Base-by-base conservation (phyloP, 53 echinoderm and acorn worm species). In the Apostichopus leukothele region DNA sequence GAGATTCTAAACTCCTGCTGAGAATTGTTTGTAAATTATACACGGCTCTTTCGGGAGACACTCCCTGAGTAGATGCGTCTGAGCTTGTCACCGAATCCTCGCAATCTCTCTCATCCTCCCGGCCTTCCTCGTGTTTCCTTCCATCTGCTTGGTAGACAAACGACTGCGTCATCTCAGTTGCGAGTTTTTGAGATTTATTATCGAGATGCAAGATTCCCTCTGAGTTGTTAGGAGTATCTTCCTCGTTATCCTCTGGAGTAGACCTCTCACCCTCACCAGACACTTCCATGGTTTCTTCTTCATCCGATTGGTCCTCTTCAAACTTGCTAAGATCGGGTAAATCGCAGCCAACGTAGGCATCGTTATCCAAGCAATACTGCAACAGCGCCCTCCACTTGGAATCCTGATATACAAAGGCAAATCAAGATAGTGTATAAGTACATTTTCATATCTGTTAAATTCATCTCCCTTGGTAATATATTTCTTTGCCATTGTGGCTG, bases 301-400 rank as follows among this genome's bases (percentile, higher is more conserved):
- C 74, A 75, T 87, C 88, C 3, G 51, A 7, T 19, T 52, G 52
- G 11, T 89, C 88, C 1, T 74, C 83, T 78, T 86, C 83, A 85
- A 23, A 85, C 11, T 85, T 9, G 18, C 63, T 68, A 50, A 95
- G 27, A n/a, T 89, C 68, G 19, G 99, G 99, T 23, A 92, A 89
- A 73, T 99, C 91, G 87, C 96, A 96, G 23, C 99, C 99, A 27
- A 91, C 90, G 90, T 99, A 99, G 55, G 96, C 99, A 73, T 88
- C 61, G 52, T 89, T 90, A 86, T 93, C 79, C 51, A 92, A 39
- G 79, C 95, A 99, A 78, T 90, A 96, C 5, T 83, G 80, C 83
- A 96, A 67, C 75, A 99, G 66, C 3, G 94, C 91, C 53, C 96
- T 89, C 99, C 99, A 99, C 67, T 92, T 77, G 52, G 71, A 84